phyloP scores from a whole-genome alignment of 1,140 invertebrate species.

The Paralvinella palmiformis region DNA sequence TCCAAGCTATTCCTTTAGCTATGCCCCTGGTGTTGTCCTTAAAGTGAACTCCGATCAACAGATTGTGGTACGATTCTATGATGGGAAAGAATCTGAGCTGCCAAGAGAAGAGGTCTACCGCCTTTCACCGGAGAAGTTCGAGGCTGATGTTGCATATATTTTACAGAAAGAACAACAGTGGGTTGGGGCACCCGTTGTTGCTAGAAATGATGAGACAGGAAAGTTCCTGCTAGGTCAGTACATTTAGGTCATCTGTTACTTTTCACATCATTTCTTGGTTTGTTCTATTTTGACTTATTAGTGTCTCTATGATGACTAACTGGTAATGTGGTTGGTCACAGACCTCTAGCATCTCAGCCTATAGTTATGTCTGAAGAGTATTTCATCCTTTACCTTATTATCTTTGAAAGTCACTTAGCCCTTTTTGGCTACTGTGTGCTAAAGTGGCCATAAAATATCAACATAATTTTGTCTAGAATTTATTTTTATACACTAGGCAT shows the following conservation, averaged over 20 bases:
- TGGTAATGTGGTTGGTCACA: not conserved
- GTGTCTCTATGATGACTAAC: not conserved
- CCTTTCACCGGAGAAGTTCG: slow-evolving; percentile 30
- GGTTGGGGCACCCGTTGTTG: slow-evolving; percentile 34
- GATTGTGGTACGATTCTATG: slow-evolving; percentile 32
- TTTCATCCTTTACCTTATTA: not conserved
- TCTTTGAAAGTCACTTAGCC: too few species aligned
- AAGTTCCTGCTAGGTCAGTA: slow-evolving; percentile 32
- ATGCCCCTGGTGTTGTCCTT: slow-evolving; percentile 33
- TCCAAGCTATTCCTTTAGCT: slow-evolving; percentile 35
- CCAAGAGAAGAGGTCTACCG: slow-evolving; percentile 29
- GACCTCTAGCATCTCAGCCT: not conserved
- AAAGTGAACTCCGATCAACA: slow-evolving; percentile 20
- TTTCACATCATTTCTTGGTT: not conserved
- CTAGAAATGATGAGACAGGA: slow-evolving; percentile 33
- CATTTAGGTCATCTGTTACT: not conserved
- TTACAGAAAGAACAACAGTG: slow-evolving; percentile 27
- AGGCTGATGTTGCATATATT: slow-evolving; percentile 32
- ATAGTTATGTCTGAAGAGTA: not conserved
- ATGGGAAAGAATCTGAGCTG: slow-evolving; percentile 24
- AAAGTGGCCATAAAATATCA: not conserved
- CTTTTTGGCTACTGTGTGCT: not conserved
- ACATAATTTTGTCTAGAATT: not conserved
- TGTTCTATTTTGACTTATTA: not conserved
- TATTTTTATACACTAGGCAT: slow-evolving; percentile 11